Conservation (phyloP, 2,797 vertebrate species). For the Parotocinclus haroldoi region DNA sequence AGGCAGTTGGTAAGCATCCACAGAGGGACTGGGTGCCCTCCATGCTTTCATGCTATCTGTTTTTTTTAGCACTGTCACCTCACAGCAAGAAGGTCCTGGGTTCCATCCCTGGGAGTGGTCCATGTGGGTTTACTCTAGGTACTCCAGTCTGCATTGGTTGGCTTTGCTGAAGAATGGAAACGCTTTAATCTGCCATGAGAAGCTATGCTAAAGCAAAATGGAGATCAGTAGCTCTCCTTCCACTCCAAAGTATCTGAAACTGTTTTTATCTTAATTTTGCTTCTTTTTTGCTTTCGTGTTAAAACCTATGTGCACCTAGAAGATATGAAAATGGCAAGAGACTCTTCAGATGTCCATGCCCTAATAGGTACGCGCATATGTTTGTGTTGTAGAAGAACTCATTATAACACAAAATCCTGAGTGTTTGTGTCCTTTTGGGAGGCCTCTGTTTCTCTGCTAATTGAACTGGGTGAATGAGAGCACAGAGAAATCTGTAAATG, state of each 20-base stretch:
- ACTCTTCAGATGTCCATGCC: not conserved
- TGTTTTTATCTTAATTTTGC: not conserved
- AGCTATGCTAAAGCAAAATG: not conserved
- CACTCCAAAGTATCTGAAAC: not conserved
- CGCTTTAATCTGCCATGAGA: not conserved
- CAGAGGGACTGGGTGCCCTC: too few species aligned
- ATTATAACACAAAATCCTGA: constrained; percentile 31
- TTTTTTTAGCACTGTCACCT: too few species aligned
- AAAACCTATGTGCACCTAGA: not conserved
- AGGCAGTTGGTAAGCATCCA: too few species aligned
- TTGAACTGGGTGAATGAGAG: constrained; percentile 38
- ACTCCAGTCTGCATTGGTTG: too few species aligned
- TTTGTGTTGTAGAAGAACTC: constrained; percentile 26
- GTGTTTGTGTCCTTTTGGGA: constrained; percentile 33
- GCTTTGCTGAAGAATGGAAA: too few species aligned
- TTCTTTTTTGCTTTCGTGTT: not conserved
- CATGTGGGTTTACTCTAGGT: too few species aligned
- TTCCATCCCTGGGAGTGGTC: too few species aligned
- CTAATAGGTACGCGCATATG: constrained; percentile 13
- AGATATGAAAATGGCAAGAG: not conserved
- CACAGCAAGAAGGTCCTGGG: too few species aligned
- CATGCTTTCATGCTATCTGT: too few species aligned
- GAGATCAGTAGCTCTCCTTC: not conserved
- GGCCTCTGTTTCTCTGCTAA: constrained; percentile 31
- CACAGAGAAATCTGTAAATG: constrained; percentile 44